Evolutionary conservation across 2,888 invertebrate species (phyloP).

Genomic region (Nomada fabriciana): DNA sequence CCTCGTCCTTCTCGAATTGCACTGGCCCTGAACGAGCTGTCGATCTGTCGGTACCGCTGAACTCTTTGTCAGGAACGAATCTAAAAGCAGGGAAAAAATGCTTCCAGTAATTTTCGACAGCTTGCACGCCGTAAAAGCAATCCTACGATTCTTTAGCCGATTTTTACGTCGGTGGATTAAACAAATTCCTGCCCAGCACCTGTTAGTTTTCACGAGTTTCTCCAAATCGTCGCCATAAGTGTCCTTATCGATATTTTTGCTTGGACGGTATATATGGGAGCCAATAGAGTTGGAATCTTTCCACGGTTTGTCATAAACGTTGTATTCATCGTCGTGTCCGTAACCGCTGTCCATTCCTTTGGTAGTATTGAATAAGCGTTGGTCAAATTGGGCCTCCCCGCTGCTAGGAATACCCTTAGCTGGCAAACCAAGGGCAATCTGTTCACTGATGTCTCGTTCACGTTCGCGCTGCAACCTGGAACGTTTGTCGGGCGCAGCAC

Average conservation of each 20-base stretch:
- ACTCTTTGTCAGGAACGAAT: slow-evolving; percentile 99
- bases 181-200: slow-evolving; percentile 83
- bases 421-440: slow-evolving; percentile 98
- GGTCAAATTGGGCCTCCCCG: slow-evolving; percentile 96
- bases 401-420: slow-evolving; percentile 88
- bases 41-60: slow-evolving; percentile 94
- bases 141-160: neutral
- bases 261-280: slow-evolving; percentile 95
- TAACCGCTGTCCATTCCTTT: slow-evolving; percentile 98
- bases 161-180: neutral
- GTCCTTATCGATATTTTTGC: slow-evolving; percentile 94
- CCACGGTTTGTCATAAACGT: slow-evolving; percentile 99
- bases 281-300: slow-evolving; percentile 94
- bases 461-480: slow-evolving; percentile 94
- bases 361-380: slow-evolving; percentile 96
- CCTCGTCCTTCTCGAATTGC: slow-evolving; percentile 94
- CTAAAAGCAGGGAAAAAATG: slow-evolving; percentile 84
- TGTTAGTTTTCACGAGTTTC: slow-evolving; percentile 93
- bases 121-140: neutral
- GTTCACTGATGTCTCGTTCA: slow-evolving; percentile 99
- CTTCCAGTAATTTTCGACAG: neutral
- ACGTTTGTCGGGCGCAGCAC: slow-evolving; percentile 97
- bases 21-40: slow-evolving; percentile 95
- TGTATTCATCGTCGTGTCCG: slow-evolving; percentile 98
- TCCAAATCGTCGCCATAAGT: slow-evolving; percentile 96